phyloP scores from a whole-genome alignment of 1,140 invertebrate species.

The Parasteatoda tepidariorum region DNA sequence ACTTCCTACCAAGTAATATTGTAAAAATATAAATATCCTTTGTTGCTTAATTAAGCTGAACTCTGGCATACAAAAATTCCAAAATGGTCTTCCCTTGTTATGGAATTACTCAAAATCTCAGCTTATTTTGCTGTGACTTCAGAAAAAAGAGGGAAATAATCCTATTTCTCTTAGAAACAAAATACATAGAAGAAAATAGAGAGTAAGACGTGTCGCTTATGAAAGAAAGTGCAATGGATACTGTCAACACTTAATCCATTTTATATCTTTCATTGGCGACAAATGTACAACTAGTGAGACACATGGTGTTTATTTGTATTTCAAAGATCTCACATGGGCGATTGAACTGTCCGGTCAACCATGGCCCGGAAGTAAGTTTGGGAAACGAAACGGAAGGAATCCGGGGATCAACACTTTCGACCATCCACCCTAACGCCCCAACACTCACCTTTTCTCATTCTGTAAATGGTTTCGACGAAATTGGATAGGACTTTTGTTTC shows the following conservation, averaged over 20 bases:
- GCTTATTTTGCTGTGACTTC: too few species aligned
- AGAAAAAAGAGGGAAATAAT: too few species aligned
- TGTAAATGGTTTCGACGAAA: neutral
- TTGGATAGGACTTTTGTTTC: neutral
- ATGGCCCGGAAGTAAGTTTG: conserved; percentile 19
- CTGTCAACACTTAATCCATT: conserved; percentile 32
- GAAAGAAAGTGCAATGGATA: neutral
- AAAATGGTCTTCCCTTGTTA: too few species aligned
- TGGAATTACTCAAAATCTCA: too few species aligned
- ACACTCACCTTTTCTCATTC: neutral
- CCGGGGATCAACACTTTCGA: conserved; percentile 33
- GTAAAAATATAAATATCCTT: too few species aligned
- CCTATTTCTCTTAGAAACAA: too few species aligned
- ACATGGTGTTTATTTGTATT: conserved; percentile 25
- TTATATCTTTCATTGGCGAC: neutral
- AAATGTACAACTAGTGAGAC: neutral
- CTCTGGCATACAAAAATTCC: too few species aligned
- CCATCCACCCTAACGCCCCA: neutral
- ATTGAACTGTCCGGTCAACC: conserved; percentile 23
- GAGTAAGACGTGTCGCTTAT: neutral
- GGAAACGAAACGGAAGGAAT: conserved; percentile 33
- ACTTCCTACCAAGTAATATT: too few species aligned
- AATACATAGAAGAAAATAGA: too few species aligned
- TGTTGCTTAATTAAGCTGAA: too few species aligned
- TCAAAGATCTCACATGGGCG: conserved; percentile 8